These are phyloP conservation scores for Leucopsar rothschildi DNA, from an alignment of 2,113 vertebrate genomes.

Conservation along the genomic window DNA sequence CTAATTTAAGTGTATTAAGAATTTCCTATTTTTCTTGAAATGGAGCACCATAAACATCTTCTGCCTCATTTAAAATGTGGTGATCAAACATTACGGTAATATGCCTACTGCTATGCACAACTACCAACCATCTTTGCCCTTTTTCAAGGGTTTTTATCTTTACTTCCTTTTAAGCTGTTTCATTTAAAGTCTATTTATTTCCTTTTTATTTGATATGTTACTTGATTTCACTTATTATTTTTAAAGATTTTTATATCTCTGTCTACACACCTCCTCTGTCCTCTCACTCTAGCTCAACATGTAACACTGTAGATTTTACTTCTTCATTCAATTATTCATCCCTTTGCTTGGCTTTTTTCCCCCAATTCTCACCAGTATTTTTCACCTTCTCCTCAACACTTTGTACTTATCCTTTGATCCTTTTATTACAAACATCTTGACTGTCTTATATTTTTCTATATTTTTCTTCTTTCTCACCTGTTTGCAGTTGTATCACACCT, in stretches of 20 bases:
- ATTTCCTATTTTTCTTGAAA: not conserved
- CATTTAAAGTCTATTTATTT: not conserved
- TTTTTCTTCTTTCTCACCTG: not conserved
- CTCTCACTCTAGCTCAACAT: not conserved
- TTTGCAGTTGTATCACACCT: not conserved
- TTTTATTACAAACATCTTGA: not conserved
- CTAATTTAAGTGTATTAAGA: not conserved
- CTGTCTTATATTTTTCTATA: not conserved
- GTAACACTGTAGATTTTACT: not conserved
- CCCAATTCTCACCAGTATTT: not conserved
- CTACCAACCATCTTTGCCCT: not conserved
- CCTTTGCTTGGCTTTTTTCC: not conserved
- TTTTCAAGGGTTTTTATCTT: not conserved
- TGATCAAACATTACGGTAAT: not conserved
- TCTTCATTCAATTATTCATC: not conserved
- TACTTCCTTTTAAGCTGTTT: not conserved
- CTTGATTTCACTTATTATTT: not conserved
- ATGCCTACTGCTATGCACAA: not conserved
- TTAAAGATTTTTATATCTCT: not conserved
- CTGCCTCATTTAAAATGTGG: not conserved
- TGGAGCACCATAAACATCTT: not conserved
- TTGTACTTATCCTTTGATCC: slow-evolving; percentile 11
- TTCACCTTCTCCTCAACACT: not conserved
- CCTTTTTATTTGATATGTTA: not conserved
- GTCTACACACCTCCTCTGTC: not conserved